Percentiles rank a stretch among this genome's conserved stretches.
Evolutionary conservation across 2,113 vertebrate genomes (phyloP).

Genomic region (Xiphias gladius): DNA sequence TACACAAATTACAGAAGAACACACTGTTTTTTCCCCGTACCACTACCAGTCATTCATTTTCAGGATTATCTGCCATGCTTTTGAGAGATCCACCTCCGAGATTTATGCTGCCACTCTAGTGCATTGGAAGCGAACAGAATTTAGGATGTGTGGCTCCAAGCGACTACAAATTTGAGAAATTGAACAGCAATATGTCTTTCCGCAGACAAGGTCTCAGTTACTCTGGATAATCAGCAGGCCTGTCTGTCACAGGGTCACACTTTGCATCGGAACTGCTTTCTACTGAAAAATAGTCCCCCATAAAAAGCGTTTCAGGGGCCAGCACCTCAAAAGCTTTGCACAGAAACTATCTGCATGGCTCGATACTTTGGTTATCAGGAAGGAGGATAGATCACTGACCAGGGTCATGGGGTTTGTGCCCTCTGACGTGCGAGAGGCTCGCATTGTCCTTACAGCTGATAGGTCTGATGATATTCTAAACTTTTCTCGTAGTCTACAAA

Average conservation of each 20-base stretch:
- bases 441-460: not conserved
- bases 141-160: slow-evolving; percentile 2
- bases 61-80: not conserved
- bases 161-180: not conserved
- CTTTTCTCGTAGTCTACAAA: not conserved
- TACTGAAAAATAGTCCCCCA: not conserved
- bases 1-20: not conserved
- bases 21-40: not conserved
- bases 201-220: not conserved
- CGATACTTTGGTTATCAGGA: too few relatives aligned
- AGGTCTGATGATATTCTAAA: not conserved
- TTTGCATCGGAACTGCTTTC: not conserved
- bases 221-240: not conserved
- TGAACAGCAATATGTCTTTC: slow-evolving; percentile 25
- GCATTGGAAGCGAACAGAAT: not conserved
- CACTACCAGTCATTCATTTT: not conserved
- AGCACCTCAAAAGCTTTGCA: not conserved
- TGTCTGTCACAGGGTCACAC: not conserved
- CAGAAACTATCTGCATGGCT: not conserved
- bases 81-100: not conserved
- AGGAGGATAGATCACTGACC: not conserved
- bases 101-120: not conserved
- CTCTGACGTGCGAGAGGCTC: not conserved
- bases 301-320: not conserved
- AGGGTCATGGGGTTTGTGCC: not conserved